Base-by-base conservation (phyloP, 1,140 invertebrate genomes). In the Caenorhabditis remanei region DNA sequence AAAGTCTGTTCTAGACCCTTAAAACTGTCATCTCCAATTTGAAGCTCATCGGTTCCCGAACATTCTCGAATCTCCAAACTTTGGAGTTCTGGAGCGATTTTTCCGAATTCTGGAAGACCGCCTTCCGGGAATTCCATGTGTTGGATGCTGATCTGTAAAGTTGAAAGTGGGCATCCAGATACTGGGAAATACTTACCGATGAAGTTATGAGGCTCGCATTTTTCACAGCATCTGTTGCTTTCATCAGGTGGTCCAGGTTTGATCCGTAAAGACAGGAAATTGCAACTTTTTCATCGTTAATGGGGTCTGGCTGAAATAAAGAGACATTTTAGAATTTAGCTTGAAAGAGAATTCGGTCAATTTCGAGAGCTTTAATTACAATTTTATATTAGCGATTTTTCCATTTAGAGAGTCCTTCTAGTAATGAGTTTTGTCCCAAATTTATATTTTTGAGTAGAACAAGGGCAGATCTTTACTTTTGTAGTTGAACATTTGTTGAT, bases 261-360 rank as follows among this genome's bases (percentile, higher is more conserved):
- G 85, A 87, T 55, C 88, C 88, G 48, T 88, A 88, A 3, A 88
- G 46, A 71, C 88, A 88, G 1, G 79, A 84, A 58, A 88, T 83
- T 55, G 63, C 67, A 4, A 87, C 79, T 48, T 63, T 41, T 24
- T 21, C 50, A 6, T 61, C 16, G 19, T 84, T 75, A 63, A 13
- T 63, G 9, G 61, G 11, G 6, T 21, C 41, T 5, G 41, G 53
- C 88, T 88, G 67, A 43, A 82, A 82, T 32, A 32, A 32, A 32
- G 32, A 32, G 2, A 32, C 0, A 2, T 32, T 14, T 16, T 5
- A 61, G 24, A 9, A n/a, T 24, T 1, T n/a, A 32, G 58, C 19
- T 58, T 58, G 1, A 58, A n/a, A 58, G 32, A 0, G 32, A 32
- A 32, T 32, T 32, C 32, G 32, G n/a, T n/a, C n/a, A n/a, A n/a